Conservation (phyloP, 92 coral and sea anemone genomes). For the Zoanthus gigantus region DNA sequence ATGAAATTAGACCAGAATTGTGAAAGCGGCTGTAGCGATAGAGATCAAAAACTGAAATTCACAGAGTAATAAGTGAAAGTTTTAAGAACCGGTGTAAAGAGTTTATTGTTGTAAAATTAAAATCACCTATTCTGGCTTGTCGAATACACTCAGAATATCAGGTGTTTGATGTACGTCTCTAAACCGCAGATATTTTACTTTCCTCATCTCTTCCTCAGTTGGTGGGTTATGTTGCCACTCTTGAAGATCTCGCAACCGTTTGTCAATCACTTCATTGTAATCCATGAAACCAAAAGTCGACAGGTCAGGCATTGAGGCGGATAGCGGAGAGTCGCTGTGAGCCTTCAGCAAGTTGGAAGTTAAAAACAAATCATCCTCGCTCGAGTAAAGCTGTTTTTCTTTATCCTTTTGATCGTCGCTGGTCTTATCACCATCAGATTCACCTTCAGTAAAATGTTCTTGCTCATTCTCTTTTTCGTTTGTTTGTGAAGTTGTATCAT, state of each 20-base stretch:
- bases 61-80: too few species aligned
- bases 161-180: slow-evolving; percentile 63
- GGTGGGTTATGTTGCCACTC: slow-evolving; percentile 73
- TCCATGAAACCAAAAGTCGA: slow-evolving; percentile 86
- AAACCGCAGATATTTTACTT: slow-evolving; percentile 83
- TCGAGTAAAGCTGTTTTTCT: neutral
- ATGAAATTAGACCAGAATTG: too few species aligned
- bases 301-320: slow-evolving; percentile 76
- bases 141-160: slow-evolving; percentile 67
- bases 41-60: too few species aligned
- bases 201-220: slow-evolving; percentile 81
- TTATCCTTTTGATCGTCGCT: slow-evolving; percentile 43
- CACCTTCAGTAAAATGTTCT: slow-evolving; percentile 14
- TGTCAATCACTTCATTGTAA: slow-evolving; percentile 84
- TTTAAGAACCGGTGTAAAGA: too few species aligned
- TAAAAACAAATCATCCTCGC: slow-evolving; percentile 64
- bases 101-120: too few species aligned
- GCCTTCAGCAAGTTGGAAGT: slow-evolving; percentile 76
- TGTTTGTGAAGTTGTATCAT: neutral
- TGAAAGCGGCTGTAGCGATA: too few species aligned
- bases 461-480: neutral
- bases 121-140: slow-evolving; percentile 32
- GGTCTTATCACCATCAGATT: neutral
- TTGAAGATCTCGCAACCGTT: slow-evolving; percentile 65
- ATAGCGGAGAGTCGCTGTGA: slow-evolving; percentile 59